These are phyloP conservation scores for Darevskia nairensis DNA, from an alignment of 2,797 vertebrate species.

Conservation along the genomic window DNA sequence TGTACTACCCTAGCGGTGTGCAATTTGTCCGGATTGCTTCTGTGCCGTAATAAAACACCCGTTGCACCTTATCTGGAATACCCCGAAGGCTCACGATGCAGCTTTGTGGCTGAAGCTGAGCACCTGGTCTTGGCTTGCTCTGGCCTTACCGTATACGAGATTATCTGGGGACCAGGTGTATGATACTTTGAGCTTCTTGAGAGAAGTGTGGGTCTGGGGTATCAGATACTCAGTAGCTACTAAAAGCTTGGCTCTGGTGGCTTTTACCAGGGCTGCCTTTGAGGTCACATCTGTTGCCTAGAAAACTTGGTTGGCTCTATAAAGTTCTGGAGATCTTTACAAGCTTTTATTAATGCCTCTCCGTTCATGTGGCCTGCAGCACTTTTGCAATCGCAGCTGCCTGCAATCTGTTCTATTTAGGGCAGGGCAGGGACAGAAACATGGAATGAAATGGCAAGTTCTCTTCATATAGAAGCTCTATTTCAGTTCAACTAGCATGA, in stretches of 20 bases:
- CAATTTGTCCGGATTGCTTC: not conserved
- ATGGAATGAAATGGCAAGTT: not conserved
- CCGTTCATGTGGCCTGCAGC: not conserved
- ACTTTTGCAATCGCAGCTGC: not conserved
- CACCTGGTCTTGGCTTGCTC: not conserved
- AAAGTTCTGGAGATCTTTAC: not conserved
- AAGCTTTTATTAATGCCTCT: not conserved
- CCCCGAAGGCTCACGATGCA: not conserved
- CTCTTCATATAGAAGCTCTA: not conserved
- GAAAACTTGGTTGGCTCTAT: not conserved
- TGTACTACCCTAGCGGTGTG: not conserved
- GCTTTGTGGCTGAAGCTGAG: not conserved
- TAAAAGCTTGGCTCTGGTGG: no score
- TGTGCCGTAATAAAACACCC: not conserved
- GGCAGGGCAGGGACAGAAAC: not conserved
- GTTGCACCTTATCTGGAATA: no score
- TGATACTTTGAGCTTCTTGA: not conserved
- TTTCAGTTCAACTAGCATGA: not conserved
- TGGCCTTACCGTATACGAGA: not conserved
- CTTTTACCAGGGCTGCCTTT: no score
- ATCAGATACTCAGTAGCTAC: not conserved
- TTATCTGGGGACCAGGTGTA: not conserved
- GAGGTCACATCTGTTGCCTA: not conserved
- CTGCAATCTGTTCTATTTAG: not conserved
- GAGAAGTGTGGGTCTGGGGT: not conserved